phyloP scores from a whole-genome alignment of 2,888 invertebrate genomes.

The Actias luna region DNA sequence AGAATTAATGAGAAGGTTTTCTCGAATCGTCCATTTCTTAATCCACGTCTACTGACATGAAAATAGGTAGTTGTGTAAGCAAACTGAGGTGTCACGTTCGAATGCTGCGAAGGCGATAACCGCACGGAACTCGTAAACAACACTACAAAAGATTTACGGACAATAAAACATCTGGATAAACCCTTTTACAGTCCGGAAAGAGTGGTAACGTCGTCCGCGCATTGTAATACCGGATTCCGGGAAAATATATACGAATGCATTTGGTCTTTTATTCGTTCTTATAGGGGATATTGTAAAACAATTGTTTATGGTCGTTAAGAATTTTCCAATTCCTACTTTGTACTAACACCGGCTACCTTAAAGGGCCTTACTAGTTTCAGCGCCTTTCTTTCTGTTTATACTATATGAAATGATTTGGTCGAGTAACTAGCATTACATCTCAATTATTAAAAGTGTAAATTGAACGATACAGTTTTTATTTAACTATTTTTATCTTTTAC shows the following conservation, averaged over 20 bases:
- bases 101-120: not conserved
- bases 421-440: no score
- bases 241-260: not conserved
- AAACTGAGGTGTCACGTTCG: slow-evolving; percentile 2
- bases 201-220: not conserved
- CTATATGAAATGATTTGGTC: no score
- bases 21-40: not conserved
- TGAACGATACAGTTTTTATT: no score
- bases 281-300: not conserved
- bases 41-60: not conserved
- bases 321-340: not conserved
- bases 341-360: no score
- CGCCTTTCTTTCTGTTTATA: no score
- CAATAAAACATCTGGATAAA: slow-evolving; percentile 20
- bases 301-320: not conserved
- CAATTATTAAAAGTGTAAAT: no score
- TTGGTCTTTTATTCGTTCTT: slow-evolving; percentile 1
- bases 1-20: not conserved
- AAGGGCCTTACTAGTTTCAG: no score
- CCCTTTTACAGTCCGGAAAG: not conserved
- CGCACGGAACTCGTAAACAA: not conserved
- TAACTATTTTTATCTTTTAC: no score
- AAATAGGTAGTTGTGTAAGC: not conserved
- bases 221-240: not conserved
- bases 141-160: slow-evolving; percentile 19